Conservation (phyloP, 1,140 invertebrate species). For the Leptinotarsa lineolata region DNA sequence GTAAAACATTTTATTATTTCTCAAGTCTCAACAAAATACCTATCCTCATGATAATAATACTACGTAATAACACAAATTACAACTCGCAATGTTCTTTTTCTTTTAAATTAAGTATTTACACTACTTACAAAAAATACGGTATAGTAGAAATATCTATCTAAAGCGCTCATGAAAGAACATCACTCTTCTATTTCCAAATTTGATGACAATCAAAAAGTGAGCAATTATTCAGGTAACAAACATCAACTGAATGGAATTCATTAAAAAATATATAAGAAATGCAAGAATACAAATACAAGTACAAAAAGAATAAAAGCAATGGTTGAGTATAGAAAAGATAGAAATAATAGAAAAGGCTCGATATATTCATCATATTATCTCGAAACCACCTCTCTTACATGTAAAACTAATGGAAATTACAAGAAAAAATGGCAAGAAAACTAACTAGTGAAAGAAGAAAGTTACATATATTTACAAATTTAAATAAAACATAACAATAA, state of each 20-base stretch:
- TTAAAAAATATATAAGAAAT: neutral
- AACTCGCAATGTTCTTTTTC: constrained; percentile 17
- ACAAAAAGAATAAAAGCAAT: neutral
- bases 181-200: constrained; percentile 27
- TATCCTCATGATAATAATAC: neutral
- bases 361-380: neutral
- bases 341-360: neutral
- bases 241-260: constrained; percentile 32
- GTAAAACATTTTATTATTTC: neutral
- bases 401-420: constrained; percentile 8
- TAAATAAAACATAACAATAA: constrained; percentile 37
- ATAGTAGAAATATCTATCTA: constrained; percentile 24
- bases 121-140: constrained; percentile 34
- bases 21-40: neutral
- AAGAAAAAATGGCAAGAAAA: constrained; percentile 12
- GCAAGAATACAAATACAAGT: neutral
- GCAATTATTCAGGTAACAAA: constrained; percentile 48
- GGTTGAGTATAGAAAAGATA: neutral
- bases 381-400: neutral
- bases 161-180: constrained; percentile 7
- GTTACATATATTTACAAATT: constrained; percentile 41
- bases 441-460: constrained; percentile 3
- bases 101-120: constrained; percentile 33
- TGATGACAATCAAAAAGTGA: constrained; percentile 36
- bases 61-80: constrained; percentile 18